Percentiles rank a stretch among this genome's conserved stretches.
Conservation (phyloP, 2,888 invertebrate genomes). For the Meiosimyza decipiens region DNA sequence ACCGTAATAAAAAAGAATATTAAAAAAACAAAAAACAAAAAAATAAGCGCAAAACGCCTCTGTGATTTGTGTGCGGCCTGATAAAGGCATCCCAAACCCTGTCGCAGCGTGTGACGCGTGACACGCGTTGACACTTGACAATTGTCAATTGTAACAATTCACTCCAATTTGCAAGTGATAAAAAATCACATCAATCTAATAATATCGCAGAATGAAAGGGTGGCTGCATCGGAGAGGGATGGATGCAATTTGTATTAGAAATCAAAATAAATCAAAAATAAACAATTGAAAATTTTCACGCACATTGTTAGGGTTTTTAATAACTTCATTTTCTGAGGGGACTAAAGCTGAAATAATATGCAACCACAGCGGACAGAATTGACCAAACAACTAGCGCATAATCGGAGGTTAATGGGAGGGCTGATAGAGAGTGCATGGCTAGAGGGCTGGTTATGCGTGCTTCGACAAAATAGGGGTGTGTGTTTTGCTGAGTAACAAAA, state of each 20-base stretch:
- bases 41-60: conserved; percentile 43
- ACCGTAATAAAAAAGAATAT: conserved; percentile 24
- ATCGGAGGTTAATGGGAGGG: background rate
- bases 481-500: background rate
- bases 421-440: background rate
- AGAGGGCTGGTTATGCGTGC: background rate
- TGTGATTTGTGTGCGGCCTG: conserved; percentile 41
- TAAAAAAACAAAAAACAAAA: conserved; percentile 25
- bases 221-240: background rate
- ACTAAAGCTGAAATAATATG: conserved; percentile 30
- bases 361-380: background rate
- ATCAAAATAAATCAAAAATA: conserved; percentile 45
- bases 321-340: background rate
- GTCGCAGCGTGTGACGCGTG: conserved; percentile 7
- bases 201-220: background rate
- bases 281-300: conserved; percentile 64
- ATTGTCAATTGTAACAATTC: conserved; percentile 29
- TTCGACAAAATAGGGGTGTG: background rate
- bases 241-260: conserved; percentile 21
- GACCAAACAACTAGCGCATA: background rate
- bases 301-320: conserved; percentile 47
- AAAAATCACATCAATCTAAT: background rate
- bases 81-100: conserved; percentile 7
- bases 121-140: conserved; percentile 45
- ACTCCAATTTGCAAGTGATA: conserved; percentile 27